Conservation (phyloP, 2,797 vertebrate genomes). For the Enteromius viviparus region DNA sequence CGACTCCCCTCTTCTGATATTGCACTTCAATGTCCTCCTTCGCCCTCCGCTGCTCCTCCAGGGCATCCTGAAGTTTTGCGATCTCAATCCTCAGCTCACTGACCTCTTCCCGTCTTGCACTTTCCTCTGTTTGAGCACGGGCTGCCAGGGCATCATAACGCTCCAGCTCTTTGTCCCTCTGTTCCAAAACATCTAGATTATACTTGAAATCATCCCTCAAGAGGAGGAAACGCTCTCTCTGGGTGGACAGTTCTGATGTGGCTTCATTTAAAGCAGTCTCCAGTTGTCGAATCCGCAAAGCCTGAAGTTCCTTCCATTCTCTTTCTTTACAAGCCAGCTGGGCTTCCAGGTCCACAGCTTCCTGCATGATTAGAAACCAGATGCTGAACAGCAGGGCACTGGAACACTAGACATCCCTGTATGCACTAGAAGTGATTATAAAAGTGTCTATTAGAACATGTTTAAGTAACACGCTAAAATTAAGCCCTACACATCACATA, state of each 20-base stretch:
- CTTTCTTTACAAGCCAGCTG: conserved; percentile 77
- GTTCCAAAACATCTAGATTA: conserved; percentile 81
- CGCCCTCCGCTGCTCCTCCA: conserved; percentile 65
- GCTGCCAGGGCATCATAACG: conserved; percentile 71
- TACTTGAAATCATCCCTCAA: conserved; percentile 83
- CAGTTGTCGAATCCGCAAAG: conserved; percentile 67
- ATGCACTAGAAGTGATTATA: conserved; percentile 13
- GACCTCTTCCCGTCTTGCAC: conserved; percentile 72
- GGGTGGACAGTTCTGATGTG: conserved; percentile 65
- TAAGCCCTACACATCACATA: background rate
- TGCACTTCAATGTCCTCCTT: conserved; percentile 65
- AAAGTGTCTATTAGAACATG: background rate
- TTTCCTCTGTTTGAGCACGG: conserved; percentile 68
- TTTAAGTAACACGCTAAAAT: background rate
- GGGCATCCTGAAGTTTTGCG: conserved; percentile 70
- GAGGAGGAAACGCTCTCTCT: conserved; percentile 67
- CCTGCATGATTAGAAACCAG: conserved; percentile 45
- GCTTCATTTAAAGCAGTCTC: conserved; percentile 71
- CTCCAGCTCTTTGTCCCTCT: conserved; percentile 82
- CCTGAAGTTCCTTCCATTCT: conserved; percentile 78
- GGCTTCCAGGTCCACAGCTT: conserved; percentile 66
- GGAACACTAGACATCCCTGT: conserved; percentile 15
- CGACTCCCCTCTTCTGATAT: conserved; percentile 63
- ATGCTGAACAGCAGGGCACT: conserved; percentile 13
- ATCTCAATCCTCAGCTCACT: conserved; percentile 77